These are phyloP conservation scores for Microctenopoma steveboyesi DNA, from an alignment of 2,797 vertebrate species.

Conservation along the genomic window DNA sequence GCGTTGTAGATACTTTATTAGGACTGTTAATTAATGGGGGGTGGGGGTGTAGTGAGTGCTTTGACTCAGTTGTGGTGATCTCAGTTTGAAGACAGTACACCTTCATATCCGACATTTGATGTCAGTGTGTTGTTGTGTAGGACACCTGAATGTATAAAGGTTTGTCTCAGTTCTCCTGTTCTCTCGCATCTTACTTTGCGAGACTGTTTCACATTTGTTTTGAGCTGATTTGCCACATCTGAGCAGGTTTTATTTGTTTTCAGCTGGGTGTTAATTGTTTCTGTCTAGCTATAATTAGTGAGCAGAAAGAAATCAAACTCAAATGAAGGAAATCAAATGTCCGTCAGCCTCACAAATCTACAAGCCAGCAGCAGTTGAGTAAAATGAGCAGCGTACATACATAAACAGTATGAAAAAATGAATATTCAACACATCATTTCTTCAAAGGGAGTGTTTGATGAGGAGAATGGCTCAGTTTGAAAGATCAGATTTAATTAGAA, in stretches of 20 bases:
- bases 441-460: slow-evolving; percentile 43
- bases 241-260: slow-evolving; percentile 51
- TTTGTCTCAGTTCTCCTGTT: slow-evolving; percentile 4
- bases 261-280: slow-evolving; percentile 54
- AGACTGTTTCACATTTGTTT: slow-evolving; percentile 42
- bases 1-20: slow-evolving; percentile 58
- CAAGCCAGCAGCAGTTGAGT: slow-evolving; percentile 42
- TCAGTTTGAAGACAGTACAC: slow-evolving; percentile 16
- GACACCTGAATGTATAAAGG: slow-evolving; percentile 12
- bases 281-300: slow-evolving; percentile 55
- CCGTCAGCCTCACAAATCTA: slow-evolving; percentile 40
- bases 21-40: slow-evolving; percentile 71
- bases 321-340: slow-evolving; percentile 48
- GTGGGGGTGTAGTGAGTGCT: slow-evolving; percentile 57
- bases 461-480: slow-evolving; percentile 32
- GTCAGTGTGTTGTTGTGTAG: slow-evolving; percentile 1
- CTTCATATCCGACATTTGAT: slow-evolving; percentile 5
- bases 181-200: slow-evolving; percentile 4
- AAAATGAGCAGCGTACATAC: slow-evolving; percentile 34
- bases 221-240: slow-evolving; percentile 32
- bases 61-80: slow-evolving; percentile 8
- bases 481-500: slow-evolving; percentile 51
- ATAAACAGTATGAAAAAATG: slow-evolving; percentile 30
- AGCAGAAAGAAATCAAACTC: slow-evolving; percentile 56
- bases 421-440: slow-evolving; percentile 38